A percentile compares a stretch with the other conserved stretches of the same genome.
Conservation (phyloP, 2,888 invertebrate genomes). For the Eristalis arbustorum region DNA sequence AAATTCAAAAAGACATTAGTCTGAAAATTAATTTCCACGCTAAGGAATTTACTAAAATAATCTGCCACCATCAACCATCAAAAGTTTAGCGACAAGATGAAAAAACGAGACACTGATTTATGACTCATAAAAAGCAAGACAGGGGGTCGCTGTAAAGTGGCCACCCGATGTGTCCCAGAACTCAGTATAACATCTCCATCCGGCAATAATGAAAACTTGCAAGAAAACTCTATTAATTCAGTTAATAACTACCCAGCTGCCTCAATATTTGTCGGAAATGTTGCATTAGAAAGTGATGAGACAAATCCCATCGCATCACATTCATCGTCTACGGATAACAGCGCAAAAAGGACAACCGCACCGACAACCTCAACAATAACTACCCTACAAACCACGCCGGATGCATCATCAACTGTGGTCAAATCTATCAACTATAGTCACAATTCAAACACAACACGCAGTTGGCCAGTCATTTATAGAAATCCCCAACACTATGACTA, state of each 20-base stretch:
- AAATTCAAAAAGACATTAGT: not conserved
- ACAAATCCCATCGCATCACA: constrained; percentile 50
- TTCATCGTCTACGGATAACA: constrained; percentile 61
- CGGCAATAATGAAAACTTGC: constrained; percentile 58
- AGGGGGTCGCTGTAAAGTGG: constrained; percentile 79
- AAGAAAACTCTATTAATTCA: constrained; percentile 22
- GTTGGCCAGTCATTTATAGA: constrained; percentile 80
- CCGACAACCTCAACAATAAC: constrained; percentile 50
- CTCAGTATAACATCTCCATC: constrained; percentile 79
- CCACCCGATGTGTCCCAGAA: constrained; percentile 79
- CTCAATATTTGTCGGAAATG: constrained; percentile 31
- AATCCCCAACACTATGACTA: constrained; percentile 80
- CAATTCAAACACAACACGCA: constrained; percentile 79
- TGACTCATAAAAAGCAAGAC: constrained; percentile 79
- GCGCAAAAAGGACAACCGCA: constrained; percentile 45
- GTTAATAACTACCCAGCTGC: constrained; percentile 11
- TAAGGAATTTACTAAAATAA: not conserved
- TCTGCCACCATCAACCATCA: constrained; percentile 14
- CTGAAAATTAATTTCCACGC: not conserved
- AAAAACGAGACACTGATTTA: constrained; percentile 80
- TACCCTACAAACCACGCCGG: constrained; percentile 6
- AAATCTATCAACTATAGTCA: constrained; percentile 76
- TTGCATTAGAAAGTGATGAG: constrained; percentile 62
- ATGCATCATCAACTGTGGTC: constrained; percentile 45
- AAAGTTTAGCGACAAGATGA: constrained; percentile 74